Evolutionary conservation across 2,797 vertebrate genomes (phyloP).

Genomic region (Delichon dasypus): DNA sequence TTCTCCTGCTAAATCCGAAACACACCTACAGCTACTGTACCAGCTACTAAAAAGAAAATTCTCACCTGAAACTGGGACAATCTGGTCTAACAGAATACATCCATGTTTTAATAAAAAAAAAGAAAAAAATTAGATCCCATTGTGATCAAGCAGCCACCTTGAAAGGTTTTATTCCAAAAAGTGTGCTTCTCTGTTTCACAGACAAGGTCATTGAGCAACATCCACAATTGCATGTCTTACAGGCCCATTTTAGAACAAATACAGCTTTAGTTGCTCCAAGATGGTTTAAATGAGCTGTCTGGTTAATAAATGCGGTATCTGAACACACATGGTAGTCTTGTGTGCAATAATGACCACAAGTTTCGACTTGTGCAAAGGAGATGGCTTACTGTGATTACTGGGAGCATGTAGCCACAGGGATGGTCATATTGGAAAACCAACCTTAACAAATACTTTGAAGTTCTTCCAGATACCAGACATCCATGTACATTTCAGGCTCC

Average conservation of each 20-base stretch:
- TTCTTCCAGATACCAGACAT: background rate
- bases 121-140: fast-evolving
- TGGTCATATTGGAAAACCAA: background rate
- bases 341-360: background rate
- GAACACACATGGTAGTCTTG: background rate
- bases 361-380: background rate
- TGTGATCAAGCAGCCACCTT: background rate
- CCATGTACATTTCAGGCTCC: background rate
- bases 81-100: background rate
- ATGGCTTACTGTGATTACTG: background rate
- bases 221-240: background rate
- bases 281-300: background rate
- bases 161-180: background rate
- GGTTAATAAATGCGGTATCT: background rate
- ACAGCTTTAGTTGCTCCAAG: background rate
- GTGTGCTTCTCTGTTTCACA: background rate
- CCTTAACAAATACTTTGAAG: background rate
- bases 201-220: background rate
- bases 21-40: background rate
- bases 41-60: background rate
- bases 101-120: background rate
- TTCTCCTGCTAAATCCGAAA: background rate
- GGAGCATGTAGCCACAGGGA: background rate
- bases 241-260: background rate
- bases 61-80: background rate